Percentiles rank a stretch among this genome's conserved stretches.
phyloP scores from a whole-genome alignment of 2,888 invertebrate species.

The Xestia ashworthii region DNA sequence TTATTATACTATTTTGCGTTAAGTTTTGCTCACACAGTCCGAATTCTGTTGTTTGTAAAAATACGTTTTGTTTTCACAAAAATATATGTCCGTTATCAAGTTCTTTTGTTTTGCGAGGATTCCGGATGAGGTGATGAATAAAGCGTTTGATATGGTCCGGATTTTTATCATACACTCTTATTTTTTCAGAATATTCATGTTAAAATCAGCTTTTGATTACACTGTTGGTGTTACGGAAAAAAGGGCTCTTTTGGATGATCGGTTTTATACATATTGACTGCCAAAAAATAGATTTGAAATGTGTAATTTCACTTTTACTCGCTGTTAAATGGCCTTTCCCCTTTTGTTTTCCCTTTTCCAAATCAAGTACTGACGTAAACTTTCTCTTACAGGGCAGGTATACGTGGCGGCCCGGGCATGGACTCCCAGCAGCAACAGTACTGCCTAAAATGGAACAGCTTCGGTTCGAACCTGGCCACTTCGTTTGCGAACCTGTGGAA shows the following conservation, averaged over 20 bases:
- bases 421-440: conserved; percentile 98
- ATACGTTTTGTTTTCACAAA: conserved; percentile 31
- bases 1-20: conserved; percentile 44
- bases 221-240: not conserved
- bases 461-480: conserved; percentile 97
- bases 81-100: conserved; percentile 17
- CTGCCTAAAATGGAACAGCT: conserved; percentile 99
- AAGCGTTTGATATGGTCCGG: conserved; percentile 13
- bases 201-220: conserved; percentile 21
- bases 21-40: conserved; percentile 2
- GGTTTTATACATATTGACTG: not conserved
- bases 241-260: not conserved
- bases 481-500: conserved; percentile 98
- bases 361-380: conserved; percentile 35
- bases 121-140: conserved; percentile 26
- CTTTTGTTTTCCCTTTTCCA: not conserved
- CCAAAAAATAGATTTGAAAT: not conserved
- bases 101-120: conserved; percentile 21
- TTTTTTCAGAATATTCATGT: conserved; percentile 9
- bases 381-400: conserved; percentile 91
- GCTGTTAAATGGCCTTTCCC: not conserved
- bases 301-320: not conserved
- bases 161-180: conserved; percentile 23
- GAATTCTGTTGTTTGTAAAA: conserved; percentile 32
- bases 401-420: conserved; percentile 95